phyloP scores from a whole-genome alignment of 2,113 vertebrate species.

The Apodemus speciosus region DNA sequence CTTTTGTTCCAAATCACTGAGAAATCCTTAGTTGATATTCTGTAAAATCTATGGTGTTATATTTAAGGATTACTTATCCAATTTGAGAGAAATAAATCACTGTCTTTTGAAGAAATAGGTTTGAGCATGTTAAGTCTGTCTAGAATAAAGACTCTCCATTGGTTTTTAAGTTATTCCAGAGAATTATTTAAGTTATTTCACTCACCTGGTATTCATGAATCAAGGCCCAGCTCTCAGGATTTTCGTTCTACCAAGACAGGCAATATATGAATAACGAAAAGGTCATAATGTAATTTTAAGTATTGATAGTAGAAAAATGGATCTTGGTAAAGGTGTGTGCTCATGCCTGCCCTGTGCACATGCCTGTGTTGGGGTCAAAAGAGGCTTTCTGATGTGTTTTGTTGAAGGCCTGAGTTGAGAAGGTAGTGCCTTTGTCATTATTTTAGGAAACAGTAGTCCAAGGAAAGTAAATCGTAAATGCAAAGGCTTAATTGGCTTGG shows the following conservation, averaged over 20 bases:
- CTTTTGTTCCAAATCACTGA: constrained; percentile 6
- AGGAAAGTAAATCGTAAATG: constrained; percentile 5
- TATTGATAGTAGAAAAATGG: constrained; percentile 19
- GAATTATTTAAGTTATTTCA: not conserved
- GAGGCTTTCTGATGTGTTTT: constrained; percentile 16
- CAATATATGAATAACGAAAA: not conserved
- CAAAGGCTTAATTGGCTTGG: not conserved
- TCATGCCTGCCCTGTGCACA: not conserved
- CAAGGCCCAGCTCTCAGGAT: not conserved
- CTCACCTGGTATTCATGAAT: not conserved
- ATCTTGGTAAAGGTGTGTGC: not conserved
- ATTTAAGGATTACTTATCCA: constrained; percentile 28
- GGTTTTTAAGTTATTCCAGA: not conserved
- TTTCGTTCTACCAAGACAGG: not conserved
- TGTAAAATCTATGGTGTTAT: not conserved
- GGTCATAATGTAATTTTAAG: not conserved
- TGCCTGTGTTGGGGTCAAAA: not conserved
- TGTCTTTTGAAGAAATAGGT: constrained; percentile 9
- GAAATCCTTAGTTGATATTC: constrained; percentile 9
- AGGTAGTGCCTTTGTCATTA: not conserved
- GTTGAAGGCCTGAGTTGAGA: not conserved
- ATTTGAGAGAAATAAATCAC: not conserved
- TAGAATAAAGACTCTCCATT: not conserved
- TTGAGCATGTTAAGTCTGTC: constrained; percentile 15
- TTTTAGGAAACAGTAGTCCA: constrained; percentile 11